A percentile compares a stretch with the other conserved stretches of the same genome.
phyloP scores from a whole-genome alignment of 2,888 invertebrate genomes.

The Sinelater perroti region DNA sequence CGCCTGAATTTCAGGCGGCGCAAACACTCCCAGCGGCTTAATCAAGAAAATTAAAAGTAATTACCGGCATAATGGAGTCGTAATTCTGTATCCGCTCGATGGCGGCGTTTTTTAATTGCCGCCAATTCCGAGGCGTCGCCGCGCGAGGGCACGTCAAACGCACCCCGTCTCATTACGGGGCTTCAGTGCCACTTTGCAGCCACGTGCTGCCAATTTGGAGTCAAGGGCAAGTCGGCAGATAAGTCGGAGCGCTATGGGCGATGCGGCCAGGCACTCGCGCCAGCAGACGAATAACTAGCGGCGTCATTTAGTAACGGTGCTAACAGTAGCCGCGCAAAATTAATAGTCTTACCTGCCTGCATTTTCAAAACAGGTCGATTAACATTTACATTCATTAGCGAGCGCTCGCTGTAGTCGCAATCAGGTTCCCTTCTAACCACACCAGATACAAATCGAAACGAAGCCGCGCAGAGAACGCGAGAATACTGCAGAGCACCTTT shows the following conservation, averaged over 20 bases:
- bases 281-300: background rate
- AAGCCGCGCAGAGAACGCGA: too few relatives aligned
- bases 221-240: constrained; percentile 21
- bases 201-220: constrained; percentile 18
- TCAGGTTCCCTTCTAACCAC: constrained; percentile 23
- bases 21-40: background rate
- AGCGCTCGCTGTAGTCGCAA: constrained; percentile 1
- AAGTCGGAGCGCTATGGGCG: background rate
- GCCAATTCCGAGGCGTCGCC: background rate
- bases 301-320: constrained; percentile 10
- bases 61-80: constrained; percentile 1
- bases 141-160: constrained; percentile 12
- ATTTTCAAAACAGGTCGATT: constrained; percentile 21
- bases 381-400: constrained; percentile 15
- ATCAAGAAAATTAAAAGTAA: background rate
- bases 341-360: constrained; percentile 21
- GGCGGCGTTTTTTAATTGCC: background rate
- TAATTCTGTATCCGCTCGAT: constrained; percentile 4
- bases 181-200: background rate
- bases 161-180: constrained; percentile 10
- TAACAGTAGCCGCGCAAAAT: constrained; percentile 9
- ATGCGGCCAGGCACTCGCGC: background rate
- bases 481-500: too few relatives aligned
- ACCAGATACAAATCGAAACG: constrained; percentile 13
- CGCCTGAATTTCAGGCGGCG: background rate